These are phyloP conservation scores for Pachliopta kotzebuea DNA, from an alignment of 2,888 invertebrate genomes.

Conservation along the genomic window DNA sequence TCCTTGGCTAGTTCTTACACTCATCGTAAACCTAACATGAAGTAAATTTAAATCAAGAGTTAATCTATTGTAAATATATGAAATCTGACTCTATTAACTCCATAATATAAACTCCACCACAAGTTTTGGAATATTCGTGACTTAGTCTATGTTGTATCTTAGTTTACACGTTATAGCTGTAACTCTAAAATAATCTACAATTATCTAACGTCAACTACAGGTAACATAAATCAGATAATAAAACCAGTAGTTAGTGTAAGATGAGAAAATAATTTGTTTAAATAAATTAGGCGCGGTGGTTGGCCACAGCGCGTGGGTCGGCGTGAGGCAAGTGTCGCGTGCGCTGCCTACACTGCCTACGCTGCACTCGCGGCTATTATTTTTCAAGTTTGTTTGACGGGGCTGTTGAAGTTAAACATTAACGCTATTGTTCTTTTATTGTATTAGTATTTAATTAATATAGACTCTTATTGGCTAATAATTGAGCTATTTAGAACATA, in stretches of 20 bases:
- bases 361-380: constrained; percentile 57
- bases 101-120: constrained; percentile 4
- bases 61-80: no score
- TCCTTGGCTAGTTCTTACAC: no score
- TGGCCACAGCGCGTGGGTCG: constrained; percentile 56
- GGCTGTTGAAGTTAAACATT: constrained; percentile 51
- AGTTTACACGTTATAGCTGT: constrained; percentile 9
- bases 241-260: constrained; percentile 65
- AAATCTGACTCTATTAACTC: constrained; percentile 1
- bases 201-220: constrained; percentile 26
- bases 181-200: constrained; percentile 24
- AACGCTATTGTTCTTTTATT: constrained; percentile 34
- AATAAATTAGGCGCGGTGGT: constrained; percentile 58
- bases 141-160: neutral
- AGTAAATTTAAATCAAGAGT: no score
- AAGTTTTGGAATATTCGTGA: constrained; percentile 17
- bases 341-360: constrained; percentile 71
- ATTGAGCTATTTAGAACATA: neutral
- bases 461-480: neutral
- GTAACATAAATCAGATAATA: constrained; percentile 32
- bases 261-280: constrained; percentile 70
- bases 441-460: constrained; percentile 36
- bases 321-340: constrained; percentile 58
- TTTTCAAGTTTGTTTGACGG: constrained; percentile 49
- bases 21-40: no score